These are phyloP conservation scores for Ruditapes philippinarum DNA, from an alignment of 1,140 invertebrate species.

Conservation along the genomic window DNA sequence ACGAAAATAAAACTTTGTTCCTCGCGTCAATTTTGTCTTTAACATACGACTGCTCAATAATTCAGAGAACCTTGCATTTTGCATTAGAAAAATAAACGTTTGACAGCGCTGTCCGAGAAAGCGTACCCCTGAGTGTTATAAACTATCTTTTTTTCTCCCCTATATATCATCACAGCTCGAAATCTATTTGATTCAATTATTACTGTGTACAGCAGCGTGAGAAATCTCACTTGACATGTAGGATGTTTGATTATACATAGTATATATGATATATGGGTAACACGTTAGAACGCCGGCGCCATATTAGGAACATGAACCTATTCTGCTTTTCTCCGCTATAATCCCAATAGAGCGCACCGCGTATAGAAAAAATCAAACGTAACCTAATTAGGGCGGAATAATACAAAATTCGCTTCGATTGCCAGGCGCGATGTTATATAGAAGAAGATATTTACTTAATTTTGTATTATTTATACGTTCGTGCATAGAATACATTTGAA, in stretches of 20 bases:
- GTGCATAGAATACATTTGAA: background rate
- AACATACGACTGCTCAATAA: too few species aligned
- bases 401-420: constrained; percentile 25
- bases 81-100: background rate
- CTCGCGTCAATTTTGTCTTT: too few species aligned
- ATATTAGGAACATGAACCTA: background rate
- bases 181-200: constrained; percentile 30
- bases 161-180: background rate
- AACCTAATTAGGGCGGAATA: constrained; percentile 44
- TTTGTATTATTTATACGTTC: constrained; percentile 37
- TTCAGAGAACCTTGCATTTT: background rate
- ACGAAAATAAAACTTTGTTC: too few species aligned
- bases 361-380: constrained; percentile 18
- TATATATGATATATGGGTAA: constrained; percentile 7
- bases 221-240: constrained; percentile 15
- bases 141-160: background rate
- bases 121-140: constrained; percentile 8
- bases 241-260: background rate
- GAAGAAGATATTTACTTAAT: constrained; percentile 11
- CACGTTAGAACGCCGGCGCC: background rate
- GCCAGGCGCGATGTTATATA: background rate
- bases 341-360: background rate
- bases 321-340: constrained; percentile 11
- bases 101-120: background rate
- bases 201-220: background rate